phyloP scores from a whole-genome alignment of 2,888 invertebrate species.

The Mythimna ferrago region DNA sequence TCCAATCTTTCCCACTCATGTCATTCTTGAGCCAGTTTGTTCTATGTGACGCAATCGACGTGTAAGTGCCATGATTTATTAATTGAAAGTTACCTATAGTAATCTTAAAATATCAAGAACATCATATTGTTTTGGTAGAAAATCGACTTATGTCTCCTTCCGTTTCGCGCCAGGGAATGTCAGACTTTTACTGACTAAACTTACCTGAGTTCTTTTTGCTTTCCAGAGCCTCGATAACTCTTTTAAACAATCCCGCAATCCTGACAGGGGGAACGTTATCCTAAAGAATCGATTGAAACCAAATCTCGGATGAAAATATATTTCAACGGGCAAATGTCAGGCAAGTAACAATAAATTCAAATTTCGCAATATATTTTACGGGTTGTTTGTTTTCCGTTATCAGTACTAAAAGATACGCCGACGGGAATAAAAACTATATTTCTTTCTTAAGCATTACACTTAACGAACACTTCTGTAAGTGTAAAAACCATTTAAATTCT shows the following conservation, averaged over 20 bases:
- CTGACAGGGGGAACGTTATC: too few relatives aligned
- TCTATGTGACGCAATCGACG: too few relatives aligned
- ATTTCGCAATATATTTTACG: background rate
- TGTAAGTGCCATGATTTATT: background rate
- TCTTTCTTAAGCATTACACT: background rate
- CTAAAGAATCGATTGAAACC: background rate
- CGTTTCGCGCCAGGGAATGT: too few relatives aligned
- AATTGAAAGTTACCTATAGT: background rate
- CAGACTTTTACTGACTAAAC: too few relatives aligned
- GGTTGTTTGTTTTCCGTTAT: background rate
- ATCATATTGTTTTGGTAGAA: background rate
- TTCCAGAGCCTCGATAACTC: too few relatives aligned
- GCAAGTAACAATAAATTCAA: background rate
- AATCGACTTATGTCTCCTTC: too few relatives aligned
- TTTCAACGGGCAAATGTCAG: background rate
- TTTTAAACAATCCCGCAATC: too few relatives aligned
- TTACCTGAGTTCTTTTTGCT: too few relatives aligned
- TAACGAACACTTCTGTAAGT: slow-evolving; percentile 20
- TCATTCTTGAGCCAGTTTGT: too few relatives aligned
- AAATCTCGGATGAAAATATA: background rate
- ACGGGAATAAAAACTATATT: background rate
- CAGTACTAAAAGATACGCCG: background rate
- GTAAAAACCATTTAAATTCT: slow-evolving; percentile 36
- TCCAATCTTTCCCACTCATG: too few relatives aligned
- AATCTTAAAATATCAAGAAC: background rate